Percentiles rank a stretch among this genome's conserved stretches.
Evolutionary conservation across 1,140 invertebrate genomes (phyloP).

Genomic region (Stegodyphus mimosarum): DNA sequence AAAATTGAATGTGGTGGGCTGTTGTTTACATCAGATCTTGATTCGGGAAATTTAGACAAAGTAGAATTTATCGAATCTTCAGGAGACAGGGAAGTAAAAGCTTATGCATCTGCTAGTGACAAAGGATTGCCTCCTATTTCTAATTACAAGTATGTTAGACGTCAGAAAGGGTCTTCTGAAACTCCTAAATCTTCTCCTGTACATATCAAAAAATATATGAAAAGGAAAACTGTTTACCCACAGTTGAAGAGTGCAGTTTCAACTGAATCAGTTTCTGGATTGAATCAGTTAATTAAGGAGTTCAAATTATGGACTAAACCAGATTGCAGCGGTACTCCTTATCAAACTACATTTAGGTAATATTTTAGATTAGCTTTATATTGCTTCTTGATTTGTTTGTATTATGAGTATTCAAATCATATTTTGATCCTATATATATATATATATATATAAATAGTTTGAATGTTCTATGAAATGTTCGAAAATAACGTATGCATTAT

Average conservation of each 20-base stretch:
- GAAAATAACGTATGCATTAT: too few relatives aligned
- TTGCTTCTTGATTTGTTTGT: too few relatives aligned
- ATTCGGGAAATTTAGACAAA: conserved; percentile 85
- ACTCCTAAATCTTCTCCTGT: conserved; percentile 54
- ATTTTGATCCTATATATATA: too few relatives aligned
- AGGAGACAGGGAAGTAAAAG: conserved; percentile 24
- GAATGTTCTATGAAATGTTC: too few relatives aligned
- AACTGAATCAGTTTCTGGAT: conserved; percentile 9
- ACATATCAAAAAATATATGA: conserved; percentile 64
- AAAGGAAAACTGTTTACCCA: conserved; percentile 64
- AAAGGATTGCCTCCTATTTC: conserved; percentile 22
- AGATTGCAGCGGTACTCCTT: conserved; percentile 87
- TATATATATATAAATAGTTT: too few relatives aligned
- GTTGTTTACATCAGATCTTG: conserved; percentile 83
- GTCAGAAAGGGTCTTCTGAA: conserved; percentile 2
- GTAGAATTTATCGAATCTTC: conserved; percentile 73
- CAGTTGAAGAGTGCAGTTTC: conserved; percentile 72
- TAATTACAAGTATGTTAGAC: conserved; percentile 16
- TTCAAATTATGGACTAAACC: conserved; percentile 92
- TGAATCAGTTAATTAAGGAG: conserved; percentile 70
- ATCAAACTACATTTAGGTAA: conserved; percentile 83
- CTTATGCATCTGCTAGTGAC: conserved; percentile 38
- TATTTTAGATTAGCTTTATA: too few relatives aligned
- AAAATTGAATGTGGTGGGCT: conserved; percentile 70
- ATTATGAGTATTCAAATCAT: too few relatives aligned